These are phyloP conservation scores for Epirrita christyi DNA, from an alignment of 2,888 invertebrate genomes.

Conservation along the genomic window DNA sequence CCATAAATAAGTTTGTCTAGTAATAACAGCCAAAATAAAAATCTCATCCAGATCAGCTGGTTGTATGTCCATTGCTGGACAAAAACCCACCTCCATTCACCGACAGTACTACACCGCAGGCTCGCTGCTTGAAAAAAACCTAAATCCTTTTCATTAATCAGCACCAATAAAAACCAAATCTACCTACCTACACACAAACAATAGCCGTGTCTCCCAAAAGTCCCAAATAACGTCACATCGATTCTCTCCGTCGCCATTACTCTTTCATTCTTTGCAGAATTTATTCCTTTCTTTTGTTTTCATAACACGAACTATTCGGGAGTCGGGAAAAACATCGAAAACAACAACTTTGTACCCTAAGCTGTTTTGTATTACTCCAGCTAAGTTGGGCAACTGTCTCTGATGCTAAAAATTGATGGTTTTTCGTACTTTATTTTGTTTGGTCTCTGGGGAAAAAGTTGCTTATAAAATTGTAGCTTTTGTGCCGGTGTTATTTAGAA, in stretches of 20 bases:
- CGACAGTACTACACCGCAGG: too few species aligned
- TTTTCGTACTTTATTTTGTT: constrained; percentile 26
- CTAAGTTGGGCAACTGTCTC: constrained; percentile 31
- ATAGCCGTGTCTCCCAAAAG: constrained; percentile 11
- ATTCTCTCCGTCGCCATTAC: constrained; percentile 23
- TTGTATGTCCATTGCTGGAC: too few species aligned
- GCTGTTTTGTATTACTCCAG: constrained; percentile 40
- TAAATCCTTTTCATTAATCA: constrained; percentile 7
- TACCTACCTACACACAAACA: constrained; percentile 16
- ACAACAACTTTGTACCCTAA: constrained; percentile 36
- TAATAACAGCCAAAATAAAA: too few species aligned
- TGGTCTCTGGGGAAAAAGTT: constrained; percentile 5
- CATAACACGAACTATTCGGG: constrained; percentile 30
- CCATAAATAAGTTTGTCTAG: too few species aligned
- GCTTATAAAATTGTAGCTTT: constrained; percentile 20
- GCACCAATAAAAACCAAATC: constrained; percentile 5
- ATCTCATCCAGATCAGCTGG: too few species aligned
- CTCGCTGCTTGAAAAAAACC: too few species aligned
- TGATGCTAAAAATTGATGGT: constrained; percentile 38
- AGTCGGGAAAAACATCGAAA: constrained; percentile 29
- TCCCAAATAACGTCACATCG: constrained; percentile 25
- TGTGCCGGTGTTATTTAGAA: constrained; percentile 3
- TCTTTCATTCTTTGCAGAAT: constrained; percentile 27
- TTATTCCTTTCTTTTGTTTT: constrained; percentile 37
- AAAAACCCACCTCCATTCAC: not conserved